phyloP scores from a whole-genome alignment of 2,797 vertebrate species.

The Limnodromus scolopaceus region DNA sequence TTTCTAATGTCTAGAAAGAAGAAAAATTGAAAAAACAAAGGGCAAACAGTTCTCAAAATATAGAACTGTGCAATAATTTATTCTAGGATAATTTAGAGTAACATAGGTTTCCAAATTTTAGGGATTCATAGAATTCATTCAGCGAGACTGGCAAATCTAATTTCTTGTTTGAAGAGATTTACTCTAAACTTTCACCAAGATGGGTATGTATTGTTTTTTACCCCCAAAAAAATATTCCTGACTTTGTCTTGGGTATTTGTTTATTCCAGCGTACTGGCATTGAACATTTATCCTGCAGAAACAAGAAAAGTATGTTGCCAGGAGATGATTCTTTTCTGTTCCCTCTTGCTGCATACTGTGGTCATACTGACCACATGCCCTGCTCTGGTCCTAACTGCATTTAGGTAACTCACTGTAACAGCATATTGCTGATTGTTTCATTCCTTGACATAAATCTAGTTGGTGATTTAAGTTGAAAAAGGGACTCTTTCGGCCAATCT shows the following conservation, averaged over 20 bases:
- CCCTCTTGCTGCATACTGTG: neutral
- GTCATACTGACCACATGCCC: neutral
- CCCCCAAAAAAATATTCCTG: neutral
- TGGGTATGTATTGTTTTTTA: neutral
- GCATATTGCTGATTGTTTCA: neutral
- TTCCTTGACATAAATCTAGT: neutral
- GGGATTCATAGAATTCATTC: neutral
- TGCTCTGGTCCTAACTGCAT: neutral
- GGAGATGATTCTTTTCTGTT: neutral
- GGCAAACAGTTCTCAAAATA: neutral
- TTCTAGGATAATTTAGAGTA: neutral
- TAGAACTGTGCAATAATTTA: neutral
- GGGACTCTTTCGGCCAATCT: neutral
- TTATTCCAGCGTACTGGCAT: neutral
- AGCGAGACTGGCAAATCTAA: neutral
- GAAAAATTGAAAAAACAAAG: neutral
- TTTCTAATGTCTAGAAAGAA: neutral
- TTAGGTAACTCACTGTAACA: neutral
- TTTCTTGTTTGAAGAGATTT: neutral
- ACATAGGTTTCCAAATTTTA: neutral
- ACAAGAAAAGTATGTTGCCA: neutral
- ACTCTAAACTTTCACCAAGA: neutral
- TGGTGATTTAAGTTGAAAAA: neutral
- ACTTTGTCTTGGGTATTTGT: neutral
- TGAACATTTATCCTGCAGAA: neutral